Percentiles rank a stretch among this genome's conserved stretches.
These are phyloP conservation scores for Sebastes flavidus DNA, from an alignment of 2,797 vertebrate species.

Conservation along the genomic window DNA sequence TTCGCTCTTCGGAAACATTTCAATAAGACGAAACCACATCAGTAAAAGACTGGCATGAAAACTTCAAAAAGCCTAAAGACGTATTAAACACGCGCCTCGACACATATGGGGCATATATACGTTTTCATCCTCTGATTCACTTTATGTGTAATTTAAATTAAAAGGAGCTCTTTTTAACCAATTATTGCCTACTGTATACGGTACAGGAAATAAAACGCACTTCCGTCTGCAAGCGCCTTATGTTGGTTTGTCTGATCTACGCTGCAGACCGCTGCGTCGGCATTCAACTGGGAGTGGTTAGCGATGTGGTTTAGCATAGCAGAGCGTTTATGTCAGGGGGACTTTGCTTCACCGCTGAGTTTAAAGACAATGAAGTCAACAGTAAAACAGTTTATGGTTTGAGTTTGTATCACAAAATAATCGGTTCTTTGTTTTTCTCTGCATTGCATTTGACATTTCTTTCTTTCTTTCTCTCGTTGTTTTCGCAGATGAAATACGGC, in stretches of 20 bases:
- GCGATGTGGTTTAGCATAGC: slow-evolving; percentile 34
- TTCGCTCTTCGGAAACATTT: slow-evolving; percentile 44
- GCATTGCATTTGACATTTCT: background rate
- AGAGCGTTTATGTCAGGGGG: background rate
- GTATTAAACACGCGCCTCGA: background rate
- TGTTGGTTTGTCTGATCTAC: slow-evolving; percentile 56
- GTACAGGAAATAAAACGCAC: slow-evolving; percentile 33
- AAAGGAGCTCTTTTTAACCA: slow-evolving; percentile 41
- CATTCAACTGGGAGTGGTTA: slow-evolving; percentile 30
- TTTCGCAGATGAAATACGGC: slow-evolving; percentile 74
- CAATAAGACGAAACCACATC: slow-evolving; percentile 58
- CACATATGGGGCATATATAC: background rate
- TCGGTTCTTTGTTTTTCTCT: background rate
- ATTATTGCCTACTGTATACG: slow-evolving; percentile 10
- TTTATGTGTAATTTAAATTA: slow-evolving; percentile 43
- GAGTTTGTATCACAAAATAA: slow-evolving; percentile 4
- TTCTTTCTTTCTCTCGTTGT: slow-evolving; percentile 20
- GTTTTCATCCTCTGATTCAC: slow-evolving; percentile 4
- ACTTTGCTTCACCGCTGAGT: slow-evolving; percentile 1
- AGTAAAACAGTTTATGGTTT: slow-evolving; percentile 34
- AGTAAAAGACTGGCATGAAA: slow-evolving; percentile 18
- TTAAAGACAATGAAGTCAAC: slow-evolving; percentile 31
- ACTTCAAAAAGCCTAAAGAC: slow-evolving; percentile 34
- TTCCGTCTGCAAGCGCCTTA: slow-evolving; percentile 23
- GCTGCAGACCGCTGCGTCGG: background rate